A percentile compares a stretch with the other conserved stretches of the same genome.
Evolutionary conservation across 2,888 invertebrate genomes (phyloP).

Genomic region (Ophion slaviceki): DNA sequence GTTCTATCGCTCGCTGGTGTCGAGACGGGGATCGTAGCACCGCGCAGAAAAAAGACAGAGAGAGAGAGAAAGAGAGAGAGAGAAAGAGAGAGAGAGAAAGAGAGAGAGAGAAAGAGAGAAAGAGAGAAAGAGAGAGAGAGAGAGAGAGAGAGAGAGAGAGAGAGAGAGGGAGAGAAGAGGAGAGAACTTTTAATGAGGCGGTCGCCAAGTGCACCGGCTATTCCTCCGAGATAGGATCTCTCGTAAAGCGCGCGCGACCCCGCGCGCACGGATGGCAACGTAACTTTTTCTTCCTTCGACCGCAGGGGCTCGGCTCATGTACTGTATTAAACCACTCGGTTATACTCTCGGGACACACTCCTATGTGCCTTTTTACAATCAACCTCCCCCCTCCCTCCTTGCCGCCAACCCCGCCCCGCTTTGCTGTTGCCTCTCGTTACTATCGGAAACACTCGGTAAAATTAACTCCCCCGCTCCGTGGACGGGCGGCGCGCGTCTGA

Average conservation of each 20-base stretch:
- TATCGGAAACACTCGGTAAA: too few species aligned
- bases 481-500: too few species aligned
- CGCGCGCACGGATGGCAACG: conserved; percentile 26
- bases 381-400: too few species aligned
- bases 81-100: too few species aligned
- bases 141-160: conserved; percentile 30
- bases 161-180: neutral
- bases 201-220: conserved; percentile 65
- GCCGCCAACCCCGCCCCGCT: too few species aligned
- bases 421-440: too few species aligned
- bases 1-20: conserved; percentile 37
- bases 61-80: too few species aligned
- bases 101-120: conserved; percentile 26
- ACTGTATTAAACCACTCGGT: conserved; percentile 34
- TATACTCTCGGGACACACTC: conserved; percentile 23
- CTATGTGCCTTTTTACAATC: neutral
- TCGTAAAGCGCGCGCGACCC: conserved; percentile 58
- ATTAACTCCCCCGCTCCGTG: too few species aligned
- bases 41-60: conserved; percentile 41
- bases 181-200: conserved; percentile 75
- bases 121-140: conserved; percentile 37
- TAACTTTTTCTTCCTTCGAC: conserved; percentile 38
- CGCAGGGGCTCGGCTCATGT: neutral
- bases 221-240: conserved; percentile 71
- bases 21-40: conserved; percentile 6